Evolutionary conservation across 2,888 invertebrate species (phyloP).

Genomic region (Stenoptilia bipunctidactyla): DNA sequence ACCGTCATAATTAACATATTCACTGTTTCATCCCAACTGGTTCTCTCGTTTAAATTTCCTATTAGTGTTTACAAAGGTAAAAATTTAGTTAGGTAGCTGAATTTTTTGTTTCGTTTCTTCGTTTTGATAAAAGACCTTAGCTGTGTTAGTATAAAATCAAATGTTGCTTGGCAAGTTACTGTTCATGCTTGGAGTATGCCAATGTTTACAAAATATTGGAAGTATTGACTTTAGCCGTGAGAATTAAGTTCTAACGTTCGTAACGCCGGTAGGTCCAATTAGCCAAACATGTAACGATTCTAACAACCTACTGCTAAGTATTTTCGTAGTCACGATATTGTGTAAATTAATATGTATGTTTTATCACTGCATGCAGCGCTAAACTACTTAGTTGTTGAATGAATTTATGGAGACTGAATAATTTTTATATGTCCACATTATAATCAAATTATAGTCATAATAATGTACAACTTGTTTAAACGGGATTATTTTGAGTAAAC

Average conservation of each 20-base stretch:
- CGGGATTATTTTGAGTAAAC: too few species aligned
- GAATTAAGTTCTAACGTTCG: constrained; percentile 61
- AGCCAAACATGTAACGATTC: constrained; percentile 35
- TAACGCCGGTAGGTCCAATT: constrained; percentile 59
- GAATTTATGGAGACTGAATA: too few species aligned
- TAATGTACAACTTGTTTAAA: too few species aligned
- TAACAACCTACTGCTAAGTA: constrained; percentile 52
- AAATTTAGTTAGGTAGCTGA: constrained; percentile 52
- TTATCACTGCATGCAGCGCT: too few species aligned
- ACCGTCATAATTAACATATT: constrained; percentile 60
- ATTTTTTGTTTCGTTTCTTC: constrained; percentile 21
- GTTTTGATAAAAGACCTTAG: constrained; percentile 19
- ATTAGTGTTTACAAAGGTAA: constrained; percentile 66
- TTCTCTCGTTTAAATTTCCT: constrained; percentile 66
- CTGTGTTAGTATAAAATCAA: too few species aligned
- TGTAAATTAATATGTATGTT: constrained; percentile 14
- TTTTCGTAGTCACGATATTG: constrained; percentile 21
- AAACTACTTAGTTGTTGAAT: too few species aligned
- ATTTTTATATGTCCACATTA: too few species aligned
- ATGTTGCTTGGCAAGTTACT: too few species aligned
- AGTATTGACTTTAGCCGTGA: constrained; percentile 65
- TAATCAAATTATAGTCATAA: too few species aligned
- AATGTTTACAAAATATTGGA: constrained; percentile 56
- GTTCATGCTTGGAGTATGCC: neutral
- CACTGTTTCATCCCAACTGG: constrained; percentile 64